Conservation (phyloP, 2,888 invertebrate species). For the Drosophila nr. perissopoda region DNA sequence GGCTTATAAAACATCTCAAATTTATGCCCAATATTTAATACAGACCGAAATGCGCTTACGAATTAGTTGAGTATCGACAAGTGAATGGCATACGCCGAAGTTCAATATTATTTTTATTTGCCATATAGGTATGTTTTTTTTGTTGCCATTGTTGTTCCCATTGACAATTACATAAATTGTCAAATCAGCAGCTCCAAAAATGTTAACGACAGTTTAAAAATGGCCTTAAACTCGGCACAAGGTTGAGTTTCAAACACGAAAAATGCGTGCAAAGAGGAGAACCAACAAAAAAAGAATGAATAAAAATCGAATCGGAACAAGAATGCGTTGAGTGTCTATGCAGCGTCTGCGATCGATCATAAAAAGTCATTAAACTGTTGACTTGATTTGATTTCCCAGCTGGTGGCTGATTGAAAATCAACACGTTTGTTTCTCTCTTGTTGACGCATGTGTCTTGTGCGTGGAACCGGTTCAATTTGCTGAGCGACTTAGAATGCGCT, state of each 20-base stretch:
- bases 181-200: conserved; percentile 16
- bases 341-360: conserved; percentile 65
- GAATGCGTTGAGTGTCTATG: conserved; percentile 43
- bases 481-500: conserved; percentile 20
- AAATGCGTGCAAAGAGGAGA: conserved; percentile 11
- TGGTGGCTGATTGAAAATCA: conserved; percentile 51
- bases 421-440: conserved; percentile 11
- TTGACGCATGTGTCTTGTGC: not conserved
- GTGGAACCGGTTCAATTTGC: conserved; percentile 28
- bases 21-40: conserved; percentile 5
- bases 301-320: conserved; percentile 11
- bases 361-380: conserved; percentile 67
- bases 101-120: not conserved
- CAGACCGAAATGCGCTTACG: conserved; percentile 9
- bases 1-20: conserved; percentile 13
- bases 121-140: not conserved
- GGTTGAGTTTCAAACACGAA: conserved; percentile 6
- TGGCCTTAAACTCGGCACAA: conserved; percentile 35
- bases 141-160: conserved; percentile 2
- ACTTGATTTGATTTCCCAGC: conserved; percentile 69
- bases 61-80: conserved; percentile 6
- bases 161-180: conserved; percentile 33
- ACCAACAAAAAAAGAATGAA: not conserved
- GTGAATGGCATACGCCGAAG: not conserved
- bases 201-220: conserved; percentile 17